Evolutionary conservation across 2,113 vertebrate species (phyloP).

Genomic region (Catharus fuscescens): DNA sequence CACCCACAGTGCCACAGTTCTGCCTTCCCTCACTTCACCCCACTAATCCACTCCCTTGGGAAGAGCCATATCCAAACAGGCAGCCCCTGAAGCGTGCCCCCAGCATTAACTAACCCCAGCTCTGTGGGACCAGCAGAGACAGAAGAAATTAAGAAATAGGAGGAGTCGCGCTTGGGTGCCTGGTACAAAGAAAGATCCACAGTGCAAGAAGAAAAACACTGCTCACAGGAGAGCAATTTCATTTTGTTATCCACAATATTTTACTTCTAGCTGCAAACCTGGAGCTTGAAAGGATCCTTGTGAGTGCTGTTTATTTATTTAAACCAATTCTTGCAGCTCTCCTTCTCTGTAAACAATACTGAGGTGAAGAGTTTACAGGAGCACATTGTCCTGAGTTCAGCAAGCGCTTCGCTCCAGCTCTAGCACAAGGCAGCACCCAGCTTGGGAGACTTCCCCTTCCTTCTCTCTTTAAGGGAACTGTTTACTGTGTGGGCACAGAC

Average conservation of each 20-base stretch:
- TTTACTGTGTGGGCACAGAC: neutral
- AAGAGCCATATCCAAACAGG: slow-evolving; percentile 20
- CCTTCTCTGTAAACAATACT: slow-evolving; percentile 57
- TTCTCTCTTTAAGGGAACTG: neutral
- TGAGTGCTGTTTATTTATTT: slow-evolving; percentile 59
- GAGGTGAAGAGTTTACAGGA: slow-evolving; percentile 73
- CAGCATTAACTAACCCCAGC: neutral
- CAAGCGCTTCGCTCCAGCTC: rapidly evolving
- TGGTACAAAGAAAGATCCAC: slow-evolving; percentile 8
- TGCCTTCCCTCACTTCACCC: neutral
- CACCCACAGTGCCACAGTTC: neutral
- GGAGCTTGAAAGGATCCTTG: slow-evolving; percentile 32
- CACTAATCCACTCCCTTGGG: neutral
- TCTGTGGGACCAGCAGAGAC: neutral
- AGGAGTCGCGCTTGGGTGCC: neutral
- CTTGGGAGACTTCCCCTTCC: neutral
- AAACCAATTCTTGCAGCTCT: slow-evolving; percentile 55
- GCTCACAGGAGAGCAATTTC: neutral
- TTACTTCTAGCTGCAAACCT: slow-evolving; percentile 55
- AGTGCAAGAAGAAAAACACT: neutral
- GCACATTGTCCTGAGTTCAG: neutral
- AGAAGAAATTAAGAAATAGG: neutral
- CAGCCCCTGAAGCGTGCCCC: neutral
- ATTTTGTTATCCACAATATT: slow-evolving; percentile 47
- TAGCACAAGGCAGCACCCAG: neutral